A percentile compares a stretch with the other conserved stretches of the same genome.
Evolutionary conservation across 2,888 invertebrate species (phyloP).

Genomic region (Nomada hirtipes): DNA sequence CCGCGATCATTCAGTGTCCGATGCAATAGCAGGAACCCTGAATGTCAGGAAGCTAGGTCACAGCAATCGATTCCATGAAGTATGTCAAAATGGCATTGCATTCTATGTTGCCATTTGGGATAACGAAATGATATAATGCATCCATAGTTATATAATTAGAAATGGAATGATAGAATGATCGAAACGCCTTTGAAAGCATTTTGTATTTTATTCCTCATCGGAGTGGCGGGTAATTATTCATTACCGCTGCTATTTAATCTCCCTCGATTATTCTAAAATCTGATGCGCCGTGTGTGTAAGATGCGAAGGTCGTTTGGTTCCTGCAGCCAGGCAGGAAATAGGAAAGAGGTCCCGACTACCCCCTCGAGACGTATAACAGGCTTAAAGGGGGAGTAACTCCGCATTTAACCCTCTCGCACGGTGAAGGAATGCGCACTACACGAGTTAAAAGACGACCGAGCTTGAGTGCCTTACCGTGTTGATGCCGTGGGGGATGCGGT

Average conservation of each 20-base stretch:
- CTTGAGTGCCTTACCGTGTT: conserved; percentile 83
- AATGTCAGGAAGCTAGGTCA: neutral
- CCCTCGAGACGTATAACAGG: conserved; percentile 74
- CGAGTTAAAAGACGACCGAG: conserved; percentile 82
- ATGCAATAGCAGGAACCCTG: neutral
- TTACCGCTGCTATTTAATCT: conserved; percentile 17
- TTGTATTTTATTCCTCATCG: neutral
- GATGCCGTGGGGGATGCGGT: conserved; percentile 73
- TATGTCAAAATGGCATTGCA: neutral
- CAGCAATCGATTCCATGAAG: neutral
- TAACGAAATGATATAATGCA: too few species aligned
- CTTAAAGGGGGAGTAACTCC: conserved; percentile 73
- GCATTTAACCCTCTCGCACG: conserved; percentile 75
- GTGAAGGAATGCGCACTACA: conserved; percentile 71
- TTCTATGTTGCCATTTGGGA: too few species aligned
- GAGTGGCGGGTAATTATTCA: neutral
- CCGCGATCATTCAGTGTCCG: conserved; percentile 17
- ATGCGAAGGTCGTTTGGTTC: conserved; percentile 67
- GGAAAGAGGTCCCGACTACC: conserved; percentile 64
- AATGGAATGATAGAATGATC: too few species aligned
- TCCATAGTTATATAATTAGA: too few species aligned
- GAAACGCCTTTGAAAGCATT: too few species aligned
- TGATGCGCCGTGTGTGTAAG: conserved; percentile 56
- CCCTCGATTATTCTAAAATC: conserved; percentile 52
- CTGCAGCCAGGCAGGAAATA: conserved; percentile 67